Conservation (phyloP, 2,888 invertebrate genomes). For the Eristalis pertinax region DNA sequence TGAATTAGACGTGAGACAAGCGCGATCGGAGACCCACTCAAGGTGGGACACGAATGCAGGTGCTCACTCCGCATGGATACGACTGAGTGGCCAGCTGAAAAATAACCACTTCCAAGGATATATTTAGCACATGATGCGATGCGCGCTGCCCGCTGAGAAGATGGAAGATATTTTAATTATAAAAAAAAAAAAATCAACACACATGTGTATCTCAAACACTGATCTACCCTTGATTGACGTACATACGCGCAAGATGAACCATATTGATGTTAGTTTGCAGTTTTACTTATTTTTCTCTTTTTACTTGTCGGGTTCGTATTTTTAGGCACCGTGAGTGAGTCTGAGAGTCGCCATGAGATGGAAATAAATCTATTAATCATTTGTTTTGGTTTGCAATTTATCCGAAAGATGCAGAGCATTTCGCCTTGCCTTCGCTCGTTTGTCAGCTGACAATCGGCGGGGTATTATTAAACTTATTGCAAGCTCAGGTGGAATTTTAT, state of each 20-base stretch:
- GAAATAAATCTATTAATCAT: conserved; percentile 60
- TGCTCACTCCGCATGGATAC: conserved; percentile 32
- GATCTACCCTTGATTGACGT: conserved; percentile 53
- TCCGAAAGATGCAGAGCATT: background rate
- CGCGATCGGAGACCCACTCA: conserved; percentile 42
- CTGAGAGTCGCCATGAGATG: conserved; percentile 13
- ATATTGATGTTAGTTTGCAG: conserved; percentile 5
- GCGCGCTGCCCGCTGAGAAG: background rate
- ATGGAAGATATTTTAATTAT: conserved; percentile 43
- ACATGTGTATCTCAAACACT: background rate
- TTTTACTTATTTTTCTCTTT: background rate
- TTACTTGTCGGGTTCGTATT: background rate
- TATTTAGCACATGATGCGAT: conserved; percentile 25
- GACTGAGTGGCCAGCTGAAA: conserved; percentile 12
- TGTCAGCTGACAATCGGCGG: conserved; percentile 7
- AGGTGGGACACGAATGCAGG: conserved; percentile 52
- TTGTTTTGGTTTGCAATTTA: conserved; percentile 23
- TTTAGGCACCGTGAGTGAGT: background rate
- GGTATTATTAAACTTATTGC: conserved; percentile 23
- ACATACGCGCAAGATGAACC: conserved; percentile 33
- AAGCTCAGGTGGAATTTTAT: conserved; percentile 30
- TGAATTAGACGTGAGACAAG: conserved; percentile 42
- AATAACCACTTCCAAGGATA: conserved; percentile 42
- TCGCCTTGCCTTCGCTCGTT: background rate
- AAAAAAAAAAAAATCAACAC: background rate